Evolutionary conservation across 1,140 invertebrate species (phyloP), one percentile per base, ranked within the genome.

Genomic region (Holotrichia oblita): DNA sequence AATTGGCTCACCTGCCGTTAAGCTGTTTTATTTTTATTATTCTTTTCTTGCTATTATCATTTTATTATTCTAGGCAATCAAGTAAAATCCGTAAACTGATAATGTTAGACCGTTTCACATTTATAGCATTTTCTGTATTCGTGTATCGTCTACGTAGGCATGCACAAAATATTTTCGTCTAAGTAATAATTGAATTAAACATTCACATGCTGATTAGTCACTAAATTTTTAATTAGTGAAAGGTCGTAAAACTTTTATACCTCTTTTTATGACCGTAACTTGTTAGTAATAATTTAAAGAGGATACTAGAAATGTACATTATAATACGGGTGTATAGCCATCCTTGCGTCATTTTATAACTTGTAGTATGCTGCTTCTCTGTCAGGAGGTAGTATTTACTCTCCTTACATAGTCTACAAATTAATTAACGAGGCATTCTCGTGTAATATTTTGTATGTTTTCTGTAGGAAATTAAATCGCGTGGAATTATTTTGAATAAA

Each of bases 181-280:
- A 27, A 69, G 73, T 41, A 40, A 22, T 74, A 74, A 74, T 74
- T 74, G 41, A 74, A 74, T 74, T 74, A 74, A 74, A 40, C 34
- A 44, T 74, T 41, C 73, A 44, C 41, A 44, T 40, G 41, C 73
- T 44, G 73, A 74, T 74, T 74, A 74, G 73, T 44, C 73, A 74
- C 73, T 74, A 74, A 74, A 74, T 74, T 74, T 74, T 74, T 74
- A 74, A 74, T 74, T 74, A 74, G 73, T 41, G 73, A 74, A 74
- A 74, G 73, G 73, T 27, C 73, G 73, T 74, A 74, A 76, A 76
- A 76, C 9, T 76, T 76, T 76, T 76, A 76, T 76, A 76, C 12
- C 17, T 55, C 27, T 76, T 76, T 76, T 76, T 76, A 76, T 42
- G 75, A 55, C 44, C 41, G 4, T 76, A 76, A 76, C 75, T 40